Conservation (phyloP, 2,888 invertebrate species). For the Lasioglossum malachurum region DNA sequence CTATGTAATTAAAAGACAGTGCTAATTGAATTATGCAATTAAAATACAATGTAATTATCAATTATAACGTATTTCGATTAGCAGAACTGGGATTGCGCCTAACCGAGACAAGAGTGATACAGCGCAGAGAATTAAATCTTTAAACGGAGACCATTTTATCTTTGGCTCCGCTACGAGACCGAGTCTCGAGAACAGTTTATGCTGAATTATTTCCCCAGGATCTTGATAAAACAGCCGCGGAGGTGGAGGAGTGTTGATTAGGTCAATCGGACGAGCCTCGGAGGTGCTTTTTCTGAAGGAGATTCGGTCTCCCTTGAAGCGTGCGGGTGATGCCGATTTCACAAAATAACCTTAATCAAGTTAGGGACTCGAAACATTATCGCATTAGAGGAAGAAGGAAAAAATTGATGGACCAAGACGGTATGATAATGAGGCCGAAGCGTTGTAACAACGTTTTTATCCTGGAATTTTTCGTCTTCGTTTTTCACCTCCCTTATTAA, state of each 20-base stretch:
- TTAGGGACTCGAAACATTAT: slow-evolving; percentile 35
- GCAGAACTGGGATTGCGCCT: not conserved
- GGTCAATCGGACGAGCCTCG: not conserved
- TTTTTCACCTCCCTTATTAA: not conserved
- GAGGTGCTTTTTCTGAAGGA: slow-evolving; percentile 14
- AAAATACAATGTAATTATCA: too few relatives aligned
- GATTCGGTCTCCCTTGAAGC: not conserved
- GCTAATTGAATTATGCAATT: too few relatives aligned
- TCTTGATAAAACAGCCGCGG: not conserved
- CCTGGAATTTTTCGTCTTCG: not conserved
- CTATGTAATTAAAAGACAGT: too few relatives aligned
- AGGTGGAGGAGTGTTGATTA: slow-evolving; percentile 15
- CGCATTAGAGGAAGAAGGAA: slow-evolving; percentile 12
- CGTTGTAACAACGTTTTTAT: slow-evolving; percentile 27
- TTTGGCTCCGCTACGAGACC: not conserved
- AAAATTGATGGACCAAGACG: not conserved
- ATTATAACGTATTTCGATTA: not conserved
- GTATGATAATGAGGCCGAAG: slow-evolving; percentile 27
- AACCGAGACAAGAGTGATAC: not conserved
- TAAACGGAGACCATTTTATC: not conserved
- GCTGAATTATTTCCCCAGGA: not conserved
- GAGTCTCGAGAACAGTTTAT: not conserved
- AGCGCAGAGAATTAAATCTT: not conserved
- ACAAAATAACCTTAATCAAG: slow-evolving; percentile 53
- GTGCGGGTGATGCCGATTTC: slow-evolving; percentile 32